phyloP scores from a whole-genome alignment of 2,888 invertebrate genomes.

The Ariolimax columbianus region DNA sequence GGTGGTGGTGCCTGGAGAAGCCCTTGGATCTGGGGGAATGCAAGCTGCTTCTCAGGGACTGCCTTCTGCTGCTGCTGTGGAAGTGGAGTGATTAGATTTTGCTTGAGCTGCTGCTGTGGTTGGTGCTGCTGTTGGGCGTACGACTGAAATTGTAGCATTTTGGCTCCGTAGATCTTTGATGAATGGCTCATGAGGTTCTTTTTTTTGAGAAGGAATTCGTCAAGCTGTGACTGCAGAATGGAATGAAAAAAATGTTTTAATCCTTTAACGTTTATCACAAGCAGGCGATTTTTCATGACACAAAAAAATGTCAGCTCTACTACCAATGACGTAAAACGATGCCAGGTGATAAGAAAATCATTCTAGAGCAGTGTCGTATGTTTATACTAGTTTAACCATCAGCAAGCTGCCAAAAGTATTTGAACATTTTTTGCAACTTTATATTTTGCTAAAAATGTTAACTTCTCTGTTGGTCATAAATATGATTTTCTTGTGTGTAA shows the following conservation, averaged over 20 bases:
- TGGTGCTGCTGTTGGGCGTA: conserved; percentile 12
- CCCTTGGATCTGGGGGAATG: conserved; percentile 82
- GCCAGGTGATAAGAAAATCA: no score
- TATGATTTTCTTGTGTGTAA: no score
- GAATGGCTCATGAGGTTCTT: conserved; percentile 33
- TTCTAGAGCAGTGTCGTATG: no score
- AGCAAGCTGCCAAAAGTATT: no score
- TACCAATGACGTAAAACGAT: no score
- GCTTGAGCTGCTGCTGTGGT: conserved; percentile 3
- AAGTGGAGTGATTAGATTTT: not conserved
- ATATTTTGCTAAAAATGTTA: no score
- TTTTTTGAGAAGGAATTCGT: conserved; percentile 41
- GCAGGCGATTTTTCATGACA: no score
- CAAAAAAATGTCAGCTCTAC: no score
- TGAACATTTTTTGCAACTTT: no score
- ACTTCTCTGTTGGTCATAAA: no score
- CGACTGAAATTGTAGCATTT: conserved; percentile 29
- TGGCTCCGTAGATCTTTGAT: conserved; percentile 47
- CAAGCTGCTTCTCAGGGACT: conserved; percentile 56
- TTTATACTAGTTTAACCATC: no score
- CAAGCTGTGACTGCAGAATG: conserved; percentile 22
- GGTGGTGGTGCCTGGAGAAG: conserved; percentile 90
- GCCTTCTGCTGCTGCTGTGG: conserved; percentile 32
- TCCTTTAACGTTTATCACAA: no score
- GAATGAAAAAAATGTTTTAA: conserved; percentile 9